These are phyloP conservation scores for Ganaspis sp. DNA, from an alignment of 1,140 invertebrate species.

Conservation along the genomic window DNA sequence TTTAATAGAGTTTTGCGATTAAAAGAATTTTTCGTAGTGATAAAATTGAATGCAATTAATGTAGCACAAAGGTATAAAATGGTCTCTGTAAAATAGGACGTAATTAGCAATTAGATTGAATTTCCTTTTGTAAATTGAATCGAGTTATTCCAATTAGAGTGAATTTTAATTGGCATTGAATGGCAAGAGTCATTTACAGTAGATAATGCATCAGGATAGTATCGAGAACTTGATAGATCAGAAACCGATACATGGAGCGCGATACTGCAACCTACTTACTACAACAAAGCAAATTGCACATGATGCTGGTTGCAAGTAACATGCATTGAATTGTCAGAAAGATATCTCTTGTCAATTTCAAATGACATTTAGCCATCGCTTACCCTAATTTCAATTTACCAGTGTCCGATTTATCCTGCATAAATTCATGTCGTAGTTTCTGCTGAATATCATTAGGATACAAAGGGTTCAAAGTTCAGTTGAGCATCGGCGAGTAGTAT, in stretches of 20 bases:
- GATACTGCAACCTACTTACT: slow-evolving; percentile 16
- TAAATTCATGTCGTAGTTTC: slow-evolving; percentile 27
- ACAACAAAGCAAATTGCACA: slow-evolving; percentile 11
- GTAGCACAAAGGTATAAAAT: not conserved
- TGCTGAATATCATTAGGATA: slow-evolving; percentile 20
- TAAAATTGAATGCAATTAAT: no score
- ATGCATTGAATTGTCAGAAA: slow-evolving; percentile 27
- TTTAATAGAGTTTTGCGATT: no score
- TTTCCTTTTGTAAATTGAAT: slow-evolving; percentile 11
- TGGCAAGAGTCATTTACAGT: not conserved
- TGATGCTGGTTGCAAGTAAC: slow-evolving; percentile 2
- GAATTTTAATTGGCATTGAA: slow-evolving; percentile 21
- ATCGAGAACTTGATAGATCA: slow-evolving; percentile 28
- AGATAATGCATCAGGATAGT: slow-evolving; percentile 4
- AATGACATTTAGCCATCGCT: slow-evolving; percentile 27
- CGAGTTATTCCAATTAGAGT: slow-evolving; percentile 7
- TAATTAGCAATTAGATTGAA: not conserved
- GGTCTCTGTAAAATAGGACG: not conserved
- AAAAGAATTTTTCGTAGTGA: no score
- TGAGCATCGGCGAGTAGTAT: slow-evolving; percentile 15
- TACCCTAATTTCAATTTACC: slow-evolving; percentile 29
- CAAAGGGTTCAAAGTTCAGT: slow-evolving; percentile 20
- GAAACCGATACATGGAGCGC: not conserved
- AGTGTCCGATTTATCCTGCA: slow-evolving; percentile 20
- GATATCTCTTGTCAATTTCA: slow-evolving; percentile 27